A percentile compares a stretch with the other conserved stretches of the same genome.
phyloP scores from a whole-genome alignment of 2,113 vertebrate species.

The Crotalus tigris region DNA sequence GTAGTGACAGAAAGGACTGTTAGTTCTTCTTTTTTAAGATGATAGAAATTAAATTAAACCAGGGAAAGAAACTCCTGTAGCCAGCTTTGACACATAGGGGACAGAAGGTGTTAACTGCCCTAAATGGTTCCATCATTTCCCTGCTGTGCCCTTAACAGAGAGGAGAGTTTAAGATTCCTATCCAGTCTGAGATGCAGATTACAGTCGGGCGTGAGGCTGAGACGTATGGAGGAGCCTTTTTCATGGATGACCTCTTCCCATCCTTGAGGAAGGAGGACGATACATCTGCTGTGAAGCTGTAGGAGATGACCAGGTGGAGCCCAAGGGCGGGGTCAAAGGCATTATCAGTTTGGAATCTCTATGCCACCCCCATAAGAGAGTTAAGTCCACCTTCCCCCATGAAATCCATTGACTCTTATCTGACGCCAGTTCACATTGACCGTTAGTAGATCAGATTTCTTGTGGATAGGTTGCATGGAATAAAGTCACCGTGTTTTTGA shows the following conservation, averaged over 20 bases:
- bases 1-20: neutral
- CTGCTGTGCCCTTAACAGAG: neutral
- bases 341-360: neutral
- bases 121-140: neutral
- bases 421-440: neutral
- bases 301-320: neutral
- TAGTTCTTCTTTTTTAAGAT: neutral
- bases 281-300: neutral
- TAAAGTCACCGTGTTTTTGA: neutral
- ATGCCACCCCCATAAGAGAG: neutral
- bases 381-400: neutral
- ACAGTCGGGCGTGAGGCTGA: neutral
- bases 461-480: neutral
- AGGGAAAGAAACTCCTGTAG: neutral
- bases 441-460: neutral
- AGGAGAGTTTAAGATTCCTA: neutral
- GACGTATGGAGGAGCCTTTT: neutral
- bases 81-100: neutral
- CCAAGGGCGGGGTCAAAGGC: neutral
- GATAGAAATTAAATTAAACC: neutral
- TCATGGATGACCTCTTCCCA: neutral
- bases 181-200: neutral
- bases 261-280: neutral
- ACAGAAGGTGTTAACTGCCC: neutral
- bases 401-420: neutral